Conservation (phyloP, 2,888 invertebrate genomes). For the Drosophila hamatofila region DNA sequence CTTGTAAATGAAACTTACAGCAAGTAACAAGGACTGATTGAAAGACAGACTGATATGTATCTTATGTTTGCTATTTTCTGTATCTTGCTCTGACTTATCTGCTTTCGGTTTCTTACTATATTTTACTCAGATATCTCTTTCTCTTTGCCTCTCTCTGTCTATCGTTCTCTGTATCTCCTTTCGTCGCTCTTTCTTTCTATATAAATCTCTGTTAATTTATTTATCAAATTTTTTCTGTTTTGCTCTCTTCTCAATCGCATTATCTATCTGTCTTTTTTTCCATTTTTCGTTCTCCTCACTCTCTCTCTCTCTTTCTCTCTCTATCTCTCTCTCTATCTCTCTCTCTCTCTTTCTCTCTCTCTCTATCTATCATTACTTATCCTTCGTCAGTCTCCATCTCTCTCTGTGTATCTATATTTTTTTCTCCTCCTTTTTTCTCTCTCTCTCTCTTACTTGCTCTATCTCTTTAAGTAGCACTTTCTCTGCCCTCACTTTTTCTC, state of each 20-base stretch:
- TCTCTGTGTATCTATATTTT: background rate
- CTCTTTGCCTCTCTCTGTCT: too few species aligned
- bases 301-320: background rate
- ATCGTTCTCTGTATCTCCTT: background rate
- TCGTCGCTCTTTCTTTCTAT: background rate
- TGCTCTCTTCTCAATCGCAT: background rate
- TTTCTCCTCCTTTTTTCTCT: background rate
- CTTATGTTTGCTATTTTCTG: too few species aligned
- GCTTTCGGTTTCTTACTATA: too few species aligned
- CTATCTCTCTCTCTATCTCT: background rate
- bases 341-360: background rate
- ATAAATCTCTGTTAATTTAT: background rate
- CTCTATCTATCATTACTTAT: too few species aligned
- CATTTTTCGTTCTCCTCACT: background rate
- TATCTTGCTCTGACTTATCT: too few species aligned
- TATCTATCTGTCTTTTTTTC: background rate
- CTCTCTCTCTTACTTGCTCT: background rate
- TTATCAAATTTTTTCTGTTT: background rate
- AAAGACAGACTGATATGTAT: too few species aligned
- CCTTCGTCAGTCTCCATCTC: too few species aligned
- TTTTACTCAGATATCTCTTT: too few species aligned
- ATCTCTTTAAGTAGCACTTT: background rate
- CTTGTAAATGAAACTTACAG: too few species aligned
- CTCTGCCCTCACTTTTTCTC: too few species aligned
- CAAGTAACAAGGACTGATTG: too few species aligned